Base-by-base conservation (phyloP, 2,888 invertebrate genomes). In the Caenorhabditis auriculariae region DNA sequence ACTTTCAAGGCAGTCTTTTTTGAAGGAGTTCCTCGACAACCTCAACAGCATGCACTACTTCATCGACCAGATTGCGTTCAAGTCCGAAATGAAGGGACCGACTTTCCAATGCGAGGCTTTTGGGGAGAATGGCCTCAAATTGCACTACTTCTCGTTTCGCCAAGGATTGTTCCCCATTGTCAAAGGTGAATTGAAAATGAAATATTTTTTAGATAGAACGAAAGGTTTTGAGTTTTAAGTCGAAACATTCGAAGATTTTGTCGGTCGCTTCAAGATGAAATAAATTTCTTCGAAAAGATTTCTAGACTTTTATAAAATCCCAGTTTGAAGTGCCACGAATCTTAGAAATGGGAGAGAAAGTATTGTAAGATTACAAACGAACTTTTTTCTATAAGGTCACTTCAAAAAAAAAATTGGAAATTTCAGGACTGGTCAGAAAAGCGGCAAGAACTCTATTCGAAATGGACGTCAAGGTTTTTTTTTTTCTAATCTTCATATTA, bases 11-110 rank as follows among this genome's bases (percentile, higher is more conserved):
- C 42, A 41, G 9, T 9, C 42, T 12, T 41, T 41, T 19, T 44
- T 69, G 21, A 17, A 75, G 69, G 76, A 77, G 35, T 77, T 77
- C 54, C 53, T 77, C 9, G 69, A 77, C 53, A 77, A 75, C 41
- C 60, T 77, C 9, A 76, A 74, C 61, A 70, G 76, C 21, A 74
- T 77, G 74, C 77, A 77, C 58, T 77, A 76, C 49, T 77, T 77
- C 66, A 76, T 77, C 46, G 76, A 77, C 56, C 76, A 75, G 43
- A 73, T 76, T 26, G 75, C 76, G 0, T 77, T 77, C 62, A 67
- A 74, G 56, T 69, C 69, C 24, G 74, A 75, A 23, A 76, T 76
- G 69, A 66, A 72, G 23, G 76, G 76, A 7, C 76, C 77, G 0
- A 72, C 72, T 2, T 77, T 77, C 42, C 68, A 68, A 35, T 68